A percentile compares a stretch with the other conserved stretches of the same genome.
Evolutionary conservation across 2,113 vertebrate genomes (phyloP).

Genomic region (Perca fluviatilis): DNA sequence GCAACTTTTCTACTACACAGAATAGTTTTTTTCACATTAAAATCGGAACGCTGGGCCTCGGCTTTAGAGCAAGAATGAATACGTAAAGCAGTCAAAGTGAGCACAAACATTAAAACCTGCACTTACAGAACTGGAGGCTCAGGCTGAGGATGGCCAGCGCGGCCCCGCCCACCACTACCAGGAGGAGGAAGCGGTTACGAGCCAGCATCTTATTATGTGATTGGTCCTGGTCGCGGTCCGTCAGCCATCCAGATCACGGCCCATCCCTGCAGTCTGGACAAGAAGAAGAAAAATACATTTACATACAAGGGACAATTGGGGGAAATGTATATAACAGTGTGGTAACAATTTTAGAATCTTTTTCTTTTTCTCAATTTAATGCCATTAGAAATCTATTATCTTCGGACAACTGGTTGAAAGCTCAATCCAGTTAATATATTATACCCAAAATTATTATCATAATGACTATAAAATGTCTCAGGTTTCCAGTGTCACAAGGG

Average conservation of each 20-base stretch:
- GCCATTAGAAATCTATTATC: too few species aligned
- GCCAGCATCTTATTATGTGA: conserved; percentile 91
- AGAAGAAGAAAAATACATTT: too few species aligned
- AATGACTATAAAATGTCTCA: not conserved
- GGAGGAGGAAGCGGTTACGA: conserved; percentile 94
- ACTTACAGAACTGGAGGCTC: conserved; percentile 97
- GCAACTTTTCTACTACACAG: not conserved
- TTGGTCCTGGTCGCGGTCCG: conserved; percentile 74
- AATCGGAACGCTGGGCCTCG: not conserved
- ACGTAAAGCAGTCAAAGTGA: not conserved
- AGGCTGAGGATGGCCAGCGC: conserved; percentile 93
- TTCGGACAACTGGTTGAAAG: not conserved
- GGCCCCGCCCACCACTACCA: conserved; percentile 93
- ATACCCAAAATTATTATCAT: not conserved
- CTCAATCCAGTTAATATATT: not conserved
- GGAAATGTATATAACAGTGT: too few species aligned
- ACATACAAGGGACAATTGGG: too few species aligned
- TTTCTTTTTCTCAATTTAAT: too few species aligned
- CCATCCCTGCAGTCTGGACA: conserved; percentile 63
- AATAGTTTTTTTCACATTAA: not conserved
- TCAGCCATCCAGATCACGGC: conserved; percentile 87
- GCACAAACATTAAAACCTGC: not conserved
- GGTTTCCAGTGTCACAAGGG: not conserved
- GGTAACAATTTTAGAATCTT: too few species aligned
- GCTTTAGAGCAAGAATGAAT: not conserved